A percentile compares a stretch with the other conserved stretches of the same genome.
Conservation (phyloP, 2,113 vertebrate species). For the Rhabdornis inornatus region DNA sequence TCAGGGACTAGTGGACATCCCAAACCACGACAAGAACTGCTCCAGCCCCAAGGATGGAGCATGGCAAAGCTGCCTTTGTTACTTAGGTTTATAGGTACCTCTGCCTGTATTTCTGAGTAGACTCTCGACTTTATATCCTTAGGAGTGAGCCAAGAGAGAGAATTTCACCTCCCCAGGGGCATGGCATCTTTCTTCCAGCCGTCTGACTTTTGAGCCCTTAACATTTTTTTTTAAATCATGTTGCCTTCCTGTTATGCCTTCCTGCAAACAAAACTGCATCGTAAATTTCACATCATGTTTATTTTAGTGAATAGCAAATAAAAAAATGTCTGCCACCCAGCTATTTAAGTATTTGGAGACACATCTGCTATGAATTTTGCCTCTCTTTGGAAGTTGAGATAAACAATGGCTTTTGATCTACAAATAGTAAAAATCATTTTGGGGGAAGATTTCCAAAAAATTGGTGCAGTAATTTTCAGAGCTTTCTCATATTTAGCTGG, state of each 20-base stretch:
- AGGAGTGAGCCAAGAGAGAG: background rate
- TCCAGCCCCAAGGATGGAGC: background rate
- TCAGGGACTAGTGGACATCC: background rate
- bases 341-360: background rate
- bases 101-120: background rate
- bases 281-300: background rate
- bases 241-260: background rate
- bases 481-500: background rate
- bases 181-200: background rate
- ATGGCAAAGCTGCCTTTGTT: background rate
- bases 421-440: background rate
- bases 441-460: background rate
- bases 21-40: background rate
- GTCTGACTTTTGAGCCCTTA: background rate
- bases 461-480: background rate
- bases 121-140: background rate
- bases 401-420: constrained; percentile 20
- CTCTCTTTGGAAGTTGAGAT: background rate
- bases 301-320: background rate
- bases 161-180: background rate
- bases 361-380: constrained; percentile 6
- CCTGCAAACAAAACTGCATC: background rate
- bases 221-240: background rate
- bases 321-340: background rate
- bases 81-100: background rate